A percentile compares a stretch with the other conserved stretches of the same genome.
Conservation (phyloP, 2,113 vertebrate genomes). For the Chrysemys picta region DNA sequence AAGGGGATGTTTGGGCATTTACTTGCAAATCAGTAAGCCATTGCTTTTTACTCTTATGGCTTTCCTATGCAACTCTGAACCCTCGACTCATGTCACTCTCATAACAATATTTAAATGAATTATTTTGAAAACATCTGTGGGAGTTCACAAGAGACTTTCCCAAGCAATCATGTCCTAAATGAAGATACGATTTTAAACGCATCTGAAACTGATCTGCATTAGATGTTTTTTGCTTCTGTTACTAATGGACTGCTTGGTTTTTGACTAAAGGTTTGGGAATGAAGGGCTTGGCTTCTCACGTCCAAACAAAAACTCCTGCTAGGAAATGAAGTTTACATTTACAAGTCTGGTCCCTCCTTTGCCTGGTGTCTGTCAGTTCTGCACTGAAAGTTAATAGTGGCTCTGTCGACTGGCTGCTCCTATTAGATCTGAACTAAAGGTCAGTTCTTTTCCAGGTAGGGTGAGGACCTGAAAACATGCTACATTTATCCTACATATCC, state of each 20-base stretch:
- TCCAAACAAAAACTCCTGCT: slow-evolving; percentile 33
- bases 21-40: not conserved
- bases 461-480: not conserved
- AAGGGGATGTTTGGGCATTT: not conserved
- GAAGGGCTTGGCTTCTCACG: not conserved
- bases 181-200: fast-evolving
- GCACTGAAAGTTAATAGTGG: not conserved
- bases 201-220: not conserved
- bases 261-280: not conserved
- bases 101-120: not conserved
- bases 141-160: not conserved
- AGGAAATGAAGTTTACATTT: not conserved
- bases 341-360: not conserved
- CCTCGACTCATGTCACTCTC: not conserved
- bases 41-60: fast-evolving
- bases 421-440: not conserved
- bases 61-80: not conserved
- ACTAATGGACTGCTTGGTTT: not conserved
- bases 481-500: not conserved
- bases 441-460: not conserved
- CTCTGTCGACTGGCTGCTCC: not conserved
- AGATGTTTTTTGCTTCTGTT: not conserved
- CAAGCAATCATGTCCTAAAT: not conserved
- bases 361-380: not conserved
- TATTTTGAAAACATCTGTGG: not conserved